A percentile compares a stretch with the other conserved stretches of the same genome.
Conservation (phyloP, 1,140 invertebrate genomes). For the Vanessa tameamea region DNA sequence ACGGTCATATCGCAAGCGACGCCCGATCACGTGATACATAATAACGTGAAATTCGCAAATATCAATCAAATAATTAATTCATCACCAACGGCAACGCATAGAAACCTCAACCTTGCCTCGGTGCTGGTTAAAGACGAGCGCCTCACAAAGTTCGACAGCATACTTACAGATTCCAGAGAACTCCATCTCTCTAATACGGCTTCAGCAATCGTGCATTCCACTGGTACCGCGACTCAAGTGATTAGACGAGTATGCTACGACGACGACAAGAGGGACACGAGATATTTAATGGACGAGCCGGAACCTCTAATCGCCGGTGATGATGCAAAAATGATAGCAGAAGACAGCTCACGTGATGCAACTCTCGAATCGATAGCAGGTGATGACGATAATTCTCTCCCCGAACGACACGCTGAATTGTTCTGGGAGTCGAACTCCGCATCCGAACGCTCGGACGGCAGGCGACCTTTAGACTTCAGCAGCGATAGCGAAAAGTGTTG, state of each 20-base stretch:
- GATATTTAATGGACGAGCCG: slow-evolving; percentile 60
- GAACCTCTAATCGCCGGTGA: slow-evolving; percentile 59
- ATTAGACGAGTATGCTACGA: slow-evolving; percentile 69
- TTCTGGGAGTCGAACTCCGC: slow-evolving; percentile 77
- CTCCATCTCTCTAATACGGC: slow-evolving; percentile 62
- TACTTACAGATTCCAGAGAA: slow-evolving; percentile 65
- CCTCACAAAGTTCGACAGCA: slow-evolving; percentile 59
- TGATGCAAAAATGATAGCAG: slow-evolving; percentile 66
- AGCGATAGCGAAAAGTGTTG: slow-evolving; percentile 79
- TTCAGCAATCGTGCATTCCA: slow-evolving; percentile 63
- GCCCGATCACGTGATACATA: slow-evolving; percentile 39
- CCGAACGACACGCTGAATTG: slow-evolving; percentile 69
- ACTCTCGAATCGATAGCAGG: slow-evolving; percentile 62
- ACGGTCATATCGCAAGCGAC: slow-evolving; percentile 72
- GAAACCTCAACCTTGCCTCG: slow-evolving; percentile 52
- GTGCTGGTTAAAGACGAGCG: slow-evolving; percentile 65
- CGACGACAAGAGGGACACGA: slow-evolving; percentile 55
- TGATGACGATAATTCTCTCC: slow-evolving; percentile 68
- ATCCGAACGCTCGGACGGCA: slow-evolving; percentile 64
- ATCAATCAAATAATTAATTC: slow-evolving; percentile 62
- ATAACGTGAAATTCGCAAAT: slow-evolving; percentile 56
- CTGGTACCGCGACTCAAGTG: slow-evolving; percentile 66
- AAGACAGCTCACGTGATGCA: slow-evolving; percentile 65
- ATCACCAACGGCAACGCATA: slow-evolving; percentile 34
- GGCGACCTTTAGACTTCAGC: slow-evolving; percentile 70